A percentile compares a stretch with the other conserved stretches of the same genome.
Conservation (phyloP, 2,113 vertebrate genomes). For the Neodontobutis hainanensis region DNA sequence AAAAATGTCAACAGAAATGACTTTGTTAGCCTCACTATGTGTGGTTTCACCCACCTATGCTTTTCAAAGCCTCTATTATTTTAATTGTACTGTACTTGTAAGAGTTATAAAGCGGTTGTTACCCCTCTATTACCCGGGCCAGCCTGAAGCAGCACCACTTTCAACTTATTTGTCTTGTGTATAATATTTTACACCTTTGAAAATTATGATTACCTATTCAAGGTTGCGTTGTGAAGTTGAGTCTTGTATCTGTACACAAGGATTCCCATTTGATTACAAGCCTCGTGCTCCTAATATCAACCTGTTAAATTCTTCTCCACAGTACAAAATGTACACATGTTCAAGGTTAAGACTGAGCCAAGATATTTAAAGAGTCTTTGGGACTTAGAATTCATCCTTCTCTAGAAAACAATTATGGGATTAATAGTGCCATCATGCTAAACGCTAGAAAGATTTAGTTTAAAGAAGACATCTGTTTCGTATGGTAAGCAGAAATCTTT, state of each 20-base stretch:
- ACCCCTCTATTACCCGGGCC: neutral
- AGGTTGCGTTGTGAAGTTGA: neutral
- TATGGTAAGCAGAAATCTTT: neutral
- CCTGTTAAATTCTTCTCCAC: constrained; percentile 13
- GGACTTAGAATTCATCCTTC: constrained; percentile 18
- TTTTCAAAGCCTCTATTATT: too few relatives aligned
- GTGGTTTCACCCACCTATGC: too few relatives aligned
- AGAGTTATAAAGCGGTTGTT: neutral
- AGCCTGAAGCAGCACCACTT: too few relatives aligned
- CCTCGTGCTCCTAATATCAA: constrained; percentile 3
- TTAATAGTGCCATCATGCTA: constrained; percentile 19
- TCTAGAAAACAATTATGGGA: constrained; percentile 22
- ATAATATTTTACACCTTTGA: too few relatives aligned
- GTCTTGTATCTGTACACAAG: neutral
- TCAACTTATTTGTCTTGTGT: too few relatives aligned
- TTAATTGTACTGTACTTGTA: too few relatives aligned
- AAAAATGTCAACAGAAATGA: too few relatives aligned
- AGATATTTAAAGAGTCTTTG: constrained; percentile 15
- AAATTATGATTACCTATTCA: too few relatives aligned
- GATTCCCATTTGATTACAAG: constrained; percentile 8
- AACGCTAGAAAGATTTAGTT: constrained; percentile 21
- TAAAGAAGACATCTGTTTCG: constrained; percentile 41
- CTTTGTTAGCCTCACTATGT: too few relatives aligned
- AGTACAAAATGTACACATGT: neutral
- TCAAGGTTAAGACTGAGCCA: constrained; percentile 6